These are phyloP conservation scores for Hermodice carunculata DNA, from an alignment of 2,888 invertebrate genomes.

Conservation along the genomic window DNA sequence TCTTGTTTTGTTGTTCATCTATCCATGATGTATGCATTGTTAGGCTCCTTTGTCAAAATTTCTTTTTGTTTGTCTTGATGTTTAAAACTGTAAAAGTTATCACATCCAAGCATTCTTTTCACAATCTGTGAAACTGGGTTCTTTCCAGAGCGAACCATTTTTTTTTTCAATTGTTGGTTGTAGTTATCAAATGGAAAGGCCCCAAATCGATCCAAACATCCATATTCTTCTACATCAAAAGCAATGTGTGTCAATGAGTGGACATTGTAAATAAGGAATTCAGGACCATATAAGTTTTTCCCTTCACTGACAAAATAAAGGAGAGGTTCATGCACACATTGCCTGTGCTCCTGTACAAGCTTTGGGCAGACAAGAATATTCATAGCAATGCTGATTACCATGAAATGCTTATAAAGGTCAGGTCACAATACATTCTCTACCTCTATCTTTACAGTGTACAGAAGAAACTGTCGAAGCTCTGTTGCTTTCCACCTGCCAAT, in stretches of 20 bases:
- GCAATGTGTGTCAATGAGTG: slow-evolving; percentile 24
- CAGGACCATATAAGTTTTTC: slow-evolving; percentile 14
- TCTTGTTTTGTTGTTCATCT: too few relatives aligned
- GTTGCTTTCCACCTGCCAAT: slow-evolving; percentile 53
- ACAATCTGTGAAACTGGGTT: slow-evolving; percentile 24
- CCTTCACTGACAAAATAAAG: slow-evolving; percentile 8
- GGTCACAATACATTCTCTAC: slow-evolving; percentile 29
- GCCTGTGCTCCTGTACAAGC: not conserved
- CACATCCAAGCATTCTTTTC: too few relatives aligned
- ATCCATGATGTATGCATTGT: too few relatives aligned
- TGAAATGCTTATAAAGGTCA: slow-evolving; percentile 42
- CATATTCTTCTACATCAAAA: slow-evolving; percentile 14
- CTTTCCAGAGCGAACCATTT: slow-evolving; percentile 10
- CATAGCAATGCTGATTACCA: slow-evolving; percentile 43
- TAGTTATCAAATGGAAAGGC: slow-evolving; percentile 32
- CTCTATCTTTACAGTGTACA: slow-evolving; percentile 49
- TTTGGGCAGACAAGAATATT: slow-evolving; percentile 35
- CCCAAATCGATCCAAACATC: slow-evolving; percentile 22
- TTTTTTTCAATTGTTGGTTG: slow-evolving; percentile 22
- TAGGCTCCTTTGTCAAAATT: too few relatives aligned
- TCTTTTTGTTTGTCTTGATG: too few relatives aligned
- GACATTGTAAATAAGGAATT: slow-evolving; percentile 30
- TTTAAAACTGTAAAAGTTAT: too few relatives aligned
- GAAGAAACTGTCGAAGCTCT: slow-evolving; percentile 49
- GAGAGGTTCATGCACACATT: slow-evolving; percentile 29